Percentiles rank a stretch among this genome's conserved stretches.
Evolutionary conservation across 2,888 invertebrate genomes (phyloP).

Genomic region (Caradrina clavipalpis): DNA sequence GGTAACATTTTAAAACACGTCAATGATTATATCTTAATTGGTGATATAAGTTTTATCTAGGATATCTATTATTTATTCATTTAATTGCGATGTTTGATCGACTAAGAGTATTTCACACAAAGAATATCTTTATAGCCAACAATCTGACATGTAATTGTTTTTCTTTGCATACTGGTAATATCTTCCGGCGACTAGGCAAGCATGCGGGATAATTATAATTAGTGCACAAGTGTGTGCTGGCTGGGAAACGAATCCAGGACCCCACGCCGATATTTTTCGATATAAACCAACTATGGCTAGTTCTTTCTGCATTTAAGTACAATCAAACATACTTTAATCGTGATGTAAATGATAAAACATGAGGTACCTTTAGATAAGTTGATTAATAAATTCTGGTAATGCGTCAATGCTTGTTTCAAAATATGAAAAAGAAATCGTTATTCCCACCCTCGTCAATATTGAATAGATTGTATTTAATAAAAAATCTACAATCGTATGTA

Average conservation of each 20-base stretch:
- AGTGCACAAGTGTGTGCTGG: too few species aligned
- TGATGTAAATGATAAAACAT: too few species aligned
- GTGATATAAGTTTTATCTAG: constrained; percentile 6
- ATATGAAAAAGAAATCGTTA: background rate
- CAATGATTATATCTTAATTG: constrained; percentile 18
- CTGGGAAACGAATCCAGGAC: too few species aligned
- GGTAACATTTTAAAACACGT: background rate
- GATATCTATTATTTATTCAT: constrained; percentile 1
- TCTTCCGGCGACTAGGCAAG: too few species aligned
- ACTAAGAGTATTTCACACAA: background rate
- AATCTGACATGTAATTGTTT: background rate
- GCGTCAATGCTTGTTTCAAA: background rate
- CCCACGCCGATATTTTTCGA: too few species aligned
- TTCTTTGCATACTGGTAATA: background rate
- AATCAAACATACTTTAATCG: too few species aligned
- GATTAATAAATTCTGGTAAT: background rate
- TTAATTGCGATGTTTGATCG: background rate
- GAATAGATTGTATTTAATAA: too few species aligned
- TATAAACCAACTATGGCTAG: too few species aligned
- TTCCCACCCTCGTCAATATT: too few species aligned
- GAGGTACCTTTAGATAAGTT: background rate
- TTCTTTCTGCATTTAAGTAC: too few species aligned
- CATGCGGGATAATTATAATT: too few species aligned
- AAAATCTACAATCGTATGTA: too few species aligned
- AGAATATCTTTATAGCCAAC: background rate